These are phyloP conservation scores for Illadopsis cleaveri DNA, from an alignment of 2,113 vertebrate species.

Conservation along the genomic window DNA sequence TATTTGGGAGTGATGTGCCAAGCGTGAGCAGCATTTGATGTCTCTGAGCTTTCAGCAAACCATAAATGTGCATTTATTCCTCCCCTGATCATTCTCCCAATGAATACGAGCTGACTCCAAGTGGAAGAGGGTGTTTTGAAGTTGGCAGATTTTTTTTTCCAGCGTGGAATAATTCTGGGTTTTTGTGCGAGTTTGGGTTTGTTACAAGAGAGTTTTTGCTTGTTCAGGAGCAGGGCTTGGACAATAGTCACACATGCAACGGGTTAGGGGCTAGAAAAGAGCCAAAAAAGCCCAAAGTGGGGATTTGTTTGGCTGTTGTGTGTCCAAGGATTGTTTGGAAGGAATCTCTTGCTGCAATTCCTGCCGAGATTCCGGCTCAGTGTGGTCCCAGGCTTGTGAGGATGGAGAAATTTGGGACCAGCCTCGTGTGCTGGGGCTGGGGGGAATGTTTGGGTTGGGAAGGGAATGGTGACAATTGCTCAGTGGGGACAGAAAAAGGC, in stretches of 20 bases:
- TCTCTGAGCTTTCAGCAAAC: background rate
- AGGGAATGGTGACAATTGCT: background rate
- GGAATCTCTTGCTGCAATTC: background rate
- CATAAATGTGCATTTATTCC: background rate
- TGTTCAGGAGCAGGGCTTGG: background rate
- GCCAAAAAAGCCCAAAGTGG: background rate
- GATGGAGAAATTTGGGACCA: background rate
- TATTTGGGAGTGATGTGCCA: background rate
- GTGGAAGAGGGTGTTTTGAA: background rate
- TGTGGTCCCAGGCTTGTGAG: background rate
- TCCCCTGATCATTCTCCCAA: background rate
- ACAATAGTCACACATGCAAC: background rate
- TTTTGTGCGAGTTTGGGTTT: background rate
- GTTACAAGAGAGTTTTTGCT: background rate
- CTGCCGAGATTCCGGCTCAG: background rate
- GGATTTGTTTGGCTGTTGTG: background rate
- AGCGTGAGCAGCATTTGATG: background rate
- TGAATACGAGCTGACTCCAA: background rate
- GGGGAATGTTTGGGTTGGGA: background rate
- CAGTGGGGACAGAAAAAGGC: background rate
- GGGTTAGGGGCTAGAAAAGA: background rate
- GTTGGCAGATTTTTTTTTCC: background rate
- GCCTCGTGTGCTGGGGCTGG: background rate
- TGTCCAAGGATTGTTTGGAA: background rate
- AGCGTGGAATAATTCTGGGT: background rate